phyloP scores from a whole-genome alignment of 2,797 vertebrate genomes.

The Streptopelia turtur region DNA sequence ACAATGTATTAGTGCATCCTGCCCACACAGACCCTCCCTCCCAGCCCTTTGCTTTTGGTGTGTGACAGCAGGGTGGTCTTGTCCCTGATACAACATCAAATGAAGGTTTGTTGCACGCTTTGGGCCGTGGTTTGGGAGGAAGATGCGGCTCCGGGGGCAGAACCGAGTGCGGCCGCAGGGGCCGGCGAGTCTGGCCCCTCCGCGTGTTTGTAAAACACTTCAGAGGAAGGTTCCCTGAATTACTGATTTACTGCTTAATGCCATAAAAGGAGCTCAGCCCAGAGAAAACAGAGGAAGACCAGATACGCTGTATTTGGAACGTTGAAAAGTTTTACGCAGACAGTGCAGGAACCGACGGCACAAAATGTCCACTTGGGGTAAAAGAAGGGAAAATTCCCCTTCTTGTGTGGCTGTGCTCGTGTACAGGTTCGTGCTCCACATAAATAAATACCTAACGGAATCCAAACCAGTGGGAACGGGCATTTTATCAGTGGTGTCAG shows the following conservation, averaged over 20 bases:
- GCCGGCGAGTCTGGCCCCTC: constrained; percentile 67
- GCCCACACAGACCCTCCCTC: not conserved
- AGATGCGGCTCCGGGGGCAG: not conserved
- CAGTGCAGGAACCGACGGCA: not conserved
- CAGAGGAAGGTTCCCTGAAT: constrained; percentile 56
- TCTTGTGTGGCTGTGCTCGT: not conserved
- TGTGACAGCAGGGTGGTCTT: not conserved
- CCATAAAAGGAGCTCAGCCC: constrained; percentile 55
- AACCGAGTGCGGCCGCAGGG: constrained; percentile 3
- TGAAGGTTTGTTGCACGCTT: not conserved
- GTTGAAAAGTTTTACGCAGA: not conserved
- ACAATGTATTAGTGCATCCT: not conserved
- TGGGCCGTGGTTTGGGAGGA: not conserved
- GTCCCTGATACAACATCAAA: not conserved
- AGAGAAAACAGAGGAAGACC: not conserved
- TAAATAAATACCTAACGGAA: not conserved
- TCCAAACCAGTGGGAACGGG: not conserved
- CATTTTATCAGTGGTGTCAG: not conserved
- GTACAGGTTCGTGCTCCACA: not conserved
- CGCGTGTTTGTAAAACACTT: constrained; percentile 64
- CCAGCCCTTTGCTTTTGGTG: not conserved
- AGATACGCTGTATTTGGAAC: not conserved
- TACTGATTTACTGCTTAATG: constrained; percentile 55
- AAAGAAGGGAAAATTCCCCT: not conserved
- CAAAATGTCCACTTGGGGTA: not conserved